These are phyloP conservation scores for Nyctibius bracteatus DNA, from an alignment of 2,113 vertebrate genomes.

Conservation along the genomic window DNA sequence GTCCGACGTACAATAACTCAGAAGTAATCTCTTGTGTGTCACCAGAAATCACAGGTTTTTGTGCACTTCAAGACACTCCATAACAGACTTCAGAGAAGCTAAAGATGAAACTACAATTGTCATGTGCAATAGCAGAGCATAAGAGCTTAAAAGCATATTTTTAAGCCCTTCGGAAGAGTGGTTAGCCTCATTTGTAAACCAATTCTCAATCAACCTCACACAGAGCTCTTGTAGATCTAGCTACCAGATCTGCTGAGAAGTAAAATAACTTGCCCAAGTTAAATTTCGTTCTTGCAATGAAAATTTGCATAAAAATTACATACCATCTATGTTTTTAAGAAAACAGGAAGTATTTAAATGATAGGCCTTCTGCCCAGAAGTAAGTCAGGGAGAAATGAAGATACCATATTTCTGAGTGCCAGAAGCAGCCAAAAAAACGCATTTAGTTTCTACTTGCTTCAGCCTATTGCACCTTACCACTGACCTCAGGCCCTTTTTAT, in stretches of 20 bases:
- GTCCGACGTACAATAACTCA: not conserved
- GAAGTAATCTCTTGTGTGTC: not conserved
- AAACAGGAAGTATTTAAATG: not conserved
- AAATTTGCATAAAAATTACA: not conserved
- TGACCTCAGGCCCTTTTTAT: not conserved
- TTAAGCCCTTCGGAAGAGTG: not conserved
- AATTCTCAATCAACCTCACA: not conserved
- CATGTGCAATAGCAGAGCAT: accelerated
- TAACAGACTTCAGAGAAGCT: not conserved
- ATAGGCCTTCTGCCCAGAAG: not conserved
- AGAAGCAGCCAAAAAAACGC: not conserved
- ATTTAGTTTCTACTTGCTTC: not conserved
- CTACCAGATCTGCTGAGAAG: not conserved
- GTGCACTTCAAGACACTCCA: not conserved
- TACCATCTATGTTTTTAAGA: not conserved
- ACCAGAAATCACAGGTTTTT: not conserved
- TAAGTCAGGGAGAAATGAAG: not conserved
- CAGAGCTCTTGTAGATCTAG: not conserved
- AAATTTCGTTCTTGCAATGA: not conserved
- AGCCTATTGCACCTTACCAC: not conserved
- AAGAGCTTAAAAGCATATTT: not conserved
- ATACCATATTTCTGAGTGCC: not conserved
- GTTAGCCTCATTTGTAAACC: not conserved
- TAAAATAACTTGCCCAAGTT: not conserved
- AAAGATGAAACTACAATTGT: not conserved